Evolutionary conservation across 2,113 vertebrate genomes (phyloP).

Genomic region (Microcebus murinus): DNA sequence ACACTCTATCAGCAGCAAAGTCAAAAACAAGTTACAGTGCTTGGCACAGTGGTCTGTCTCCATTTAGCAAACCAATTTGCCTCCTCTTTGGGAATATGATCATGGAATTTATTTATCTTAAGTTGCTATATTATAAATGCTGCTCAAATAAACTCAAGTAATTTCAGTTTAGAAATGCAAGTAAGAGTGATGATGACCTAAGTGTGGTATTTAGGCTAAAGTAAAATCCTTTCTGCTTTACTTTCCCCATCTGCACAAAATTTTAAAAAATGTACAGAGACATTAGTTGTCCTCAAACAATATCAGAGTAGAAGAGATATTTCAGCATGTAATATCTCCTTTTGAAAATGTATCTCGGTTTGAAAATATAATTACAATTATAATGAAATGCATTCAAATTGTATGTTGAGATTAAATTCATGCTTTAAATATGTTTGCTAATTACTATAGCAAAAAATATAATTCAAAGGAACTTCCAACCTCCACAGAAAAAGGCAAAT

Average conservation of each 20-base stretch:
- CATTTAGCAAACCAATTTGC: conserved; percentile 55
- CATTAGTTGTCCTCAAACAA: conserved; percentile 35
- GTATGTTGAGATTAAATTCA: background rate
- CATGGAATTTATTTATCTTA: conserved; percentile 57
- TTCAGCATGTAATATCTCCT: background rate
- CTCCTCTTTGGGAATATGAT: conserved; percentile 23
- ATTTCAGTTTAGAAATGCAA: conserved; percentile 60
- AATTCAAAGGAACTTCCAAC: background rate
- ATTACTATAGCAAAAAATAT: background rate
- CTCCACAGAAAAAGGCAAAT: conserved; percentile 12
- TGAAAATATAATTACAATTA: conserved; percentile 58
- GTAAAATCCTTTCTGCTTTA: conserved; percentile 38
- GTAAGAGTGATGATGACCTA: conserved; percentile 32
- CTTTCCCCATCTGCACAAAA: conserved; percentile 28
- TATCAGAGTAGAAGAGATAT: conserved; percentile 8
- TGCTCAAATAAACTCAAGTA: conserved; percentile 55
- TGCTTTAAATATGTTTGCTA: background rate
- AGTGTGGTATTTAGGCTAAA: conserved; percentile 26
- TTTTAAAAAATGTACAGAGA: background rate
- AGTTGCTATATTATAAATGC: conserved; percentile 51
- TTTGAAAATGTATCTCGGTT: conserved; percentile 51
- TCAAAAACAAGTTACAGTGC: conserved; percentile 29
- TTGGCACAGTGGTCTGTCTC: background rate
- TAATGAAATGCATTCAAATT: conserved; percentile 51
- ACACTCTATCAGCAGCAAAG: conserved; percentile 13